Conservation (phyloP, 2,888 invertebrate genomes). For the Pyrochroa serraticornis region DNA sequence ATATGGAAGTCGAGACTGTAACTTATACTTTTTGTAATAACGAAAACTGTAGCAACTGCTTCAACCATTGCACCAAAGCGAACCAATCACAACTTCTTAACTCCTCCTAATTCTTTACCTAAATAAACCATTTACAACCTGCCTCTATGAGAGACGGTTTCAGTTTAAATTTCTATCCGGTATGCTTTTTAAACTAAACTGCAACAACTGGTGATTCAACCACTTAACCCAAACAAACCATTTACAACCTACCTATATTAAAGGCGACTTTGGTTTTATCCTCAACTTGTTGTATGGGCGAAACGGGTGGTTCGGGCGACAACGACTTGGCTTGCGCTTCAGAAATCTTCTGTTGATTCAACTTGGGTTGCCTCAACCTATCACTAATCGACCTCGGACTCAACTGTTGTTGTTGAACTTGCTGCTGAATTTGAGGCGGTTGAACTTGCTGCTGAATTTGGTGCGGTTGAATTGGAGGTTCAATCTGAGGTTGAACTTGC, state of each 20-base stretch:
- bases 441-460: slow-evolving; percentile 13
- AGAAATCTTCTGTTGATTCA: slow-evolving; percentile 45
- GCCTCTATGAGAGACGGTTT: too few relatives aligned
- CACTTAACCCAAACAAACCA: background rate
- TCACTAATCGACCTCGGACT: slow-evolving; percentile 52
- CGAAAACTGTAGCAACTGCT: too few relatives aligned
- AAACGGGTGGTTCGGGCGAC: slow-evolving; percentile 42
- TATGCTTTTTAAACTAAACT: too few relatives aligned
- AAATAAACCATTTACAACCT: too few relatives aligned
- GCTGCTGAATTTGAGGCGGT: slow-evolving; percentile 24
- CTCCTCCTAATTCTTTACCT: too few relatives aligned
- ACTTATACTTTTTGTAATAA: too few relatives aligned
- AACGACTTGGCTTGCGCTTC: slow-evolving; percentile 44
- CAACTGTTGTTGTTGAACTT: slow-evolving; percentile 29
- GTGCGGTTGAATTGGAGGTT: slow-evolving; percentile 7
- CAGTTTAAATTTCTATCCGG: too few relatives aligned
- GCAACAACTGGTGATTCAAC: background rate
- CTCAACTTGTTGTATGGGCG: background rate
- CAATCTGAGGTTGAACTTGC: background rate
- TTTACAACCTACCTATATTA: slow-evolving; percentile 40
- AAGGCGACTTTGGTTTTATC: slow-evolving; percentile 33
- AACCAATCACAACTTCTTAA: too few relatives aligned
- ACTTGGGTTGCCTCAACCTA: slow-evolving; percentile 53
- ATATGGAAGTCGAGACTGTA: too few relatives aligned
- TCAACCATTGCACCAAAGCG: too few relatives aligned